Evolutionary conservation across 2,797 vertebrate species (phyloP).

Genomic region (Choloepus didactylus): DNA sequence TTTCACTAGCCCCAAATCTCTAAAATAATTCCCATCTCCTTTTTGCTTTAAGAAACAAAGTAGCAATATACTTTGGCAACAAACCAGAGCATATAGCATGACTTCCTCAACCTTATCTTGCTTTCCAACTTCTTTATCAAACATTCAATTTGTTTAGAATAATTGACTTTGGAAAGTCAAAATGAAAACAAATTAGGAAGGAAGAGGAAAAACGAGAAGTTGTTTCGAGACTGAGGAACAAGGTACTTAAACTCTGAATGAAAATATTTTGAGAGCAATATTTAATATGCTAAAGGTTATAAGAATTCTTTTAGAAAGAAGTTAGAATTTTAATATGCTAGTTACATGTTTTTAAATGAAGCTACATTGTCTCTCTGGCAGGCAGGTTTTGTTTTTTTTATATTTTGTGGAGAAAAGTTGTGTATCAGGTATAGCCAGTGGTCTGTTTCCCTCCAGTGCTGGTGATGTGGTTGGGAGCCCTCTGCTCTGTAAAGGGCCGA

Average conservation of each 20-base stretch:
- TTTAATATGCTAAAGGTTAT: not conserved
- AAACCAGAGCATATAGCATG: not conserved
- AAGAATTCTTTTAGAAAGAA: conserved; percentile 27
- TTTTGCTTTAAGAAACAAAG: conserved; percentile 43
- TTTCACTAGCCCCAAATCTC: not conserved
- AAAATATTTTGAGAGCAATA: conserved; percentile 47
- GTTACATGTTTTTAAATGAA: conserved; percentile 10
- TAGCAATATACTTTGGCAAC: not conserved
- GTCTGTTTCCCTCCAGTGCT: too few species aligned
- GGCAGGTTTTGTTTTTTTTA: not conserved
- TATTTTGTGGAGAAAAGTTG: not conserved
- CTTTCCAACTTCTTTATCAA: conserved; percentile 24
- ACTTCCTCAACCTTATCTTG: conserved; percentile 36
- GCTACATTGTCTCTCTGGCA: not conserved
- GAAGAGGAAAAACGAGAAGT: not conserved
- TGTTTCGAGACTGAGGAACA: not conserved
- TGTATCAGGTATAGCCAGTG: not conserved
- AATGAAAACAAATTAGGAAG: conserved; percentile 33
- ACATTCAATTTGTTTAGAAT: not conserved
- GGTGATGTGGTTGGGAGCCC: not conserved
- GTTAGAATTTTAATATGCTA: conserved; percentile 1
- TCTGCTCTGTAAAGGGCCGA: not conserved
- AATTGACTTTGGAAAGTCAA: conserved; percentile 49
- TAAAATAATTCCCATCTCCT: not conserved
- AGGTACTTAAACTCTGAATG: not conserved